Percentiles rank a stretch among this genome's conserved stretches.
These are phyloP conservation scores for Xenotilapia leptura DNA, from an alignment of 2,113 vertebrate genomes.

Conservation along the genomic window DNA sequence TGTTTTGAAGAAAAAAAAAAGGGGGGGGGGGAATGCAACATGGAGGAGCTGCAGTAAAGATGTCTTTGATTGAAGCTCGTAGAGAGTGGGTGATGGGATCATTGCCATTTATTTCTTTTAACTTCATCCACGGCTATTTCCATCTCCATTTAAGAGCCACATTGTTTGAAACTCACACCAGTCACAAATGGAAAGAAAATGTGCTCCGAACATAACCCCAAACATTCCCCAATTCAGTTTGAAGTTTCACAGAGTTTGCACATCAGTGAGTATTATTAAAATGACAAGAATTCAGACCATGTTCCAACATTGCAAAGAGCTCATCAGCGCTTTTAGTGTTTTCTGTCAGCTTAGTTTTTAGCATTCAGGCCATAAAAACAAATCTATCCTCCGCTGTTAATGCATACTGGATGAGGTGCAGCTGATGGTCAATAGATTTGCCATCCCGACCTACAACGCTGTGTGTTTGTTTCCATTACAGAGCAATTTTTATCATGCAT, in stretches of 20 bases:
- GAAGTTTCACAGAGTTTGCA: not conserved
- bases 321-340: slow-evolving; percentile 11
- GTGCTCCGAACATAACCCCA: not conserved
- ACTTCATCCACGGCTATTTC: slow-evolving; percentile 24
- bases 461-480: slow-evolving; percentile 61
- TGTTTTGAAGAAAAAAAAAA: not conserved
- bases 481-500: slow-evolving; percentile 54
- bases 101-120: slow-evolving; percentile 33
- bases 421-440: slow-evolving; percentile 47
- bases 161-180: slow-evolving; percentile 23
- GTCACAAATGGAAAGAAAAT: slow-evolving; percentile 2
- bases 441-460: slow-evolving; percentile 20
- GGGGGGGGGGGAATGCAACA: not conserved
- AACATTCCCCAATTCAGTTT: not conserved
- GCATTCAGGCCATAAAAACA: slow-evolving; percentile 32
- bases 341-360: not conserved
- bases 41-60: not conserved
- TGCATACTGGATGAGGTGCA: slow-evolving; percentile 37
- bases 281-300: not conserved
- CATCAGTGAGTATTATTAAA: not conserved
- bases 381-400: slow-evolving; percentile 48
- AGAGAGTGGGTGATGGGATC: slow-evolving; percentile 23
- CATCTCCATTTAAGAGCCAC: slow-evolving; percentile 7
- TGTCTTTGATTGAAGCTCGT: slow-evolving; percentile 10
- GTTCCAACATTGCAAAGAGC: not conserved